Evolutionary conservation across 2,888 invertebrate species (phyloP).

Genomic region (Ennomos fuscantarius): DNA sequence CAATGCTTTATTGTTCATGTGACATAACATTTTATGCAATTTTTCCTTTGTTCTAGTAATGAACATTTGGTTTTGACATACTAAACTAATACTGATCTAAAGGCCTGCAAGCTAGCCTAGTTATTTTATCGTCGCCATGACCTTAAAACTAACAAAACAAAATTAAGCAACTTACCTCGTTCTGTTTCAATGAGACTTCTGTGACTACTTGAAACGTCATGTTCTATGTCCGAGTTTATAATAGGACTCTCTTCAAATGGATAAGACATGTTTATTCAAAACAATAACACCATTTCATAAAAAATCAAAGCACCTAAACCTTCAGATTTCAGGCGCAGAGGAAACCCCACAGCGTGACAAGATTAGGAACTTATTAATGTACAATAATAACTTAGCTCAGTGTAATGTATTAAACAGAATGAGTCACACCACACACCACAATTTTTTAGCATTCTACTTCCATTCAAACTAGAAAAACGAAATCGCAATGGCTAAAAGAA

Average conservation of each 20-base stretch:
- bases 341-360: too few relatives aligned
- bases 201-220: slow-evolving; percentile 71
- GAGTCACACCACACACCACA: slow-evolving; percentile 16
- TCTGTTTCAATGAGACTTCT: slow-evolving; percentile 68
- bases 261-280: slow-evolving; percentile 64
- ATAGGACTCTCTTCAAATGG: slow-evolving; percentile 75
- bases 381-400: neutral
- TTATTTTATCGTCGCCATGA: slow-evolving; percentile 3
- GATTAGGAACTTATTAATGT: neutral
- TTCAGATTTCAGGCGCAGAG: neutral
- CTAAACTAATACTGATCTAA: too few relatives aligned
- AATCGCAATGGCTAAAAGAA: neutral
- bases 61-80: too few relatives aligned
- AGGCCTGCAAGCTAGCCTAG: too few relatives aligned
- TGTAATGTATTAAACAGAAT: neutral
- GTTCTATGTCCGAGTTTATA: slow-evolving; percentile 74
- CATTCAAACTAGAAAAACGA: neutral
- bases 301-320: neutral
- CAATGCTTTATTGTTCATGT: too few relatives aligned
- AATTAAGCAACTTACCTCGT: slow-evolving; percentile 52
- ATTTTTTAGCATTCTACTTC: slow-evolving; percentile 2
- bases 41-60: too few relatives aligned
- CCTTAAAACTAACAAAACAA: slow-evolving; percentile 2
- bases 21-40: too few relatives aligned
- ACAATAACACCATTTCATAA: slow-evolving; percentile 48